Evolutionary conservation across 1,140 invertebrate genomes (phyloP).

Genomic region (Vanessa tameamea): DNA sequence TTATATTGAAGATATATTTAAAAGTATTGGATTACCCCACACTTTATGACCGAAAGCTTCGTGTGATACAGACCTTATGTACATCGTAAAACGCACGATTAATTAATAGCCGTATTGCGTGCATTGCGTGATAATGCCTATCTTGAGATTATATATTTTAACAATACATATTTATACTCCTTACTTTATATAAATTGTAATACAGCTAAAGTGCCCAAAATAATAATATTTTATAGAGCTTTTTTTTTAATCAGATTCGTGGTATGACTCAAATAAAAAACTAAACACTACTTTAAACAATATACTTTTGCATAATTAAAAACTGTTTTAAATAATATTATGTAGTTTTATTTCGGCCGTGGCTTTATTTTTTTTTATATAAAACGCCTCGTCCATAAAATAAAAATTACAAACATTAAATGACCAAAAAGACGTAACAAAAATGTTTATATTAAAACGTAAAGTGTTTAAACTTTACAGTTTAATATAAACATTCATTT

Average conservation of each 20-base stretch:
- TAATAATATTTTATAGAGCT: slow-evolving; percentile 6
- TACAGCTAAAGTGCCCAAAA: slow-evolving; percentile 19
- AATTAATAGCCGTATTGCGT: slow-evolving; percentile 27
- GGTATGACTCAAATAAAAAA: neutral
- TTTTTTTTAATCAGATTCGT: neutral
- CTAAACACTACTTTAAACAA: neutral
- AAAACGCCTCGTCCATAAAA: no score
- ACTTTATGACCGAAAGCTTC: neutral
- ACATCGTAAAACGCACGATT: slow-evolving; percentile 5
- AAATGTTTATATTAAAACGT: no score
- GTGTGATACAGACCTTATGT: neutral
- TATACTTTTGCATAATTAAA: no score
- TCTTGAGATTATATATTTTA: slow-evolving; percentile 18
- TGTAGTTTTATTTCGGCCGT: no score
- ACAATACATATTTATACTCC: slow-evolving; percentile 3
- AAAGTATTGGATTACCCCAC: neutral
- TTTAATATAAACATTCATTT: no score
- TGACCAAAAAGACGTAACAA: no score
- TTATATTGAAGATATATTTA: neutral
- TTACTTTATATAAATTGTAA: slow-evolving; percentile 8
- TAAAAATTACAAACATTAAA: no score
- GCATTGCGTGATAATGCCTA: slow-evolving; percentile 27
- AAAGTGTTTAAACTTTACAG: no score
- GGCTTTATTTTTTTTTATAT: no score
- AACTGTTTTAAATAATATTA: no score